Conservation (phyloP, 2,113 vertebrate species). For the Ctenomys sociabilis region DNA sequence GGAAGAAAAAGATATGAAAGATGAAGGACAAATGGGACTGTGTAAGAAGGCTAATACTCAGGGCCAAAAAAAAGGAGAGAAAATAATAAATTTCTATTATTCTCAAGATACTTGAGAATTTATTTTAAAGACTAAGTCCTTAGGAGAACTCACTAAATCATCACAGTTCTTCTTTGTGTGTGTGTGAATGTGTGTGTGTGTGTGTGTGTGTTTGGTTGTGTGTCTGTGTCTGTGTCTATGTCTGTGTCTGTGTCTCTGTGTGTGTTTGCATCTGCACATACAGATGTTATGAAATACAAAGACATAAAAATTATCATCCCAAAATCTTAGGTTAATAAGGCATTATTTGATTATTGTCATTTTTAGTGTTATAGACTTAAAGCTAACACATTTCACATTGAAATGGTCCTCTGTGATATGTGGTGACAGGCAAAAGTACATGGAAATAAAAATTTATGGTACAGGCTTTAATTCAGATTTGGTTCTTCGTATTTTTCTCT, state of each 20-base stretch:
- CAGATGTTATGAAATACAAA: background rate
- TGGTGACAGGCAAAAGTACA: slow-evolving; percentile 56
- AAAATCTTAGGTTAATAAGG: background rate
- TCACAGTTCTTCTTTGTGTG: background rate
- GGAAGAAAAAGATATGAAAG: background rate
- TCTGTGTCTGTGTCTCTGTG: background rate
- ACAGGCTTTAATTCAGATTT: slow-evolving; percentile 26
- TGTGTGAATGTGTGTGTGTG: too few species aligned
- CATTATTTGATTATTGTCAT: background rate
- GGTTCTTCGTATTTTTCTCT: slow-evolving; percentile 43
- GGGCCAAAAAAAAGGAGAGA: background rate
- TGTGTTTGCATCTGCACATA: background rate
- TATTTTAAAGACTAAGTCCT: background rate
- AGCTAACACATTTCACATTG: slow-evolving; percentile 54
- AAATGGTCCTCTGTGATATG: slow-evolving; percentile 33
- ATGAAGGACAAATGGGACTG: background rate
- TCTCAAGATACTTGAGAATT: background rate
- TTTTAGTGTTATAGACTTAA: slow-evolving; percentile 56
- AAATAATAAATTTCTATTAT: background rate
- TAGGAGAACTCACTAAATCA: background rate
- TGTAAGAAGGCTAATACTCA: background rate
- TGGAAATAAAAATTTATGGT: slow-evolving; percentile 54
- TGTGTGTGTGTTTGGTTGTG: background rate
- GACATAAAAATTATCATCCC: background rate
- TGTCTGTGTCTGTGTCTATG: background rate